Evolutionary conservation across 2,113 vertebrate genomes (phyloP), one percentile per base, ranked within the genome.

Genomic region (Callospermophilus lateralis): DNA sequence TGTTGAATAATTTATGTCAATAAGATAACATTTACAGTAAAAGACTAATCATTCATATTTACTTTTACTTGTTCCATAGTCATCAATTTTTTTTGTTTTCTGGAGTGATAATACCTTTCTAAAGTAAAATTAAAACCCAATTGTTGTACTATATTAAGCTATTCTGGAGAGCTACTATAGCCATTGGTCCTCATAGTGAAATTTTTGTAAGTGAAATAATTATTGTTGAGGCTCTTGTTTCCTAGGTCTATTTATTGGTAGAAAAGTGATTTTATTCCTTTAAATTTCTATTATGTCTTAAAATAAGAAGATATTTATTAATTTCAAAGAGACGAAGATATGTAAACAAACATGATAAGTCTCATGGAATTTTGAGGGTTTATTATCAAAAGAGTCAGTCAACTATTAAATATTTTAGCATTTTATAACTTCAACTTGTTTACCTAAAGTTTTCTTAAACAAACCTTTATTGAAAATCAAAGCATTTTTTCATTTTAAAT

Each of bases 71-170:
- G 0, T 45, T 68, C 24, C 26, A 26, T 19, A 70, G 0, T 16
- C 51, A 42, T 32, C 11, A 74, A 28, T 28, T 16, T 0, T 91
- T 45, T 24, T 74, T 51, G 4, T 58, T 17, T 7, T 55, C 30
- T 79, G 12, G 32, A 94, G 68, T 53, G 5, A 79, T 4, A 85
- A 34, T 2, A 61, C 34, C 16, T 90, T 63, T 58, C 2, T 67
- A 32, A 89, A 81, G 58, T 24, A 61, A 96, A 26, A 61, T 26
- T 67, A 26, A 89, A 81, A 96, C 42, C 63, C 37, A 89, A 78
- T 65, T 34, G 45, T 84, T 22, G 32, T 68, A 70, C 4, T 28
- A 48, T 39, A 39, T 34, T 34, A 32, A 1, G 39, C 8, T 68
- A 22, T 61, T 15, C 7, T 61, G 32, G 26, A 78, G 37, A 58